Percentiles rank a stretch among this genome's conserved stretches.
phyloP scores from a whole-genome alignment of 2,888 invertebrate genomes.

The Vesta saturnalis region DNA sequence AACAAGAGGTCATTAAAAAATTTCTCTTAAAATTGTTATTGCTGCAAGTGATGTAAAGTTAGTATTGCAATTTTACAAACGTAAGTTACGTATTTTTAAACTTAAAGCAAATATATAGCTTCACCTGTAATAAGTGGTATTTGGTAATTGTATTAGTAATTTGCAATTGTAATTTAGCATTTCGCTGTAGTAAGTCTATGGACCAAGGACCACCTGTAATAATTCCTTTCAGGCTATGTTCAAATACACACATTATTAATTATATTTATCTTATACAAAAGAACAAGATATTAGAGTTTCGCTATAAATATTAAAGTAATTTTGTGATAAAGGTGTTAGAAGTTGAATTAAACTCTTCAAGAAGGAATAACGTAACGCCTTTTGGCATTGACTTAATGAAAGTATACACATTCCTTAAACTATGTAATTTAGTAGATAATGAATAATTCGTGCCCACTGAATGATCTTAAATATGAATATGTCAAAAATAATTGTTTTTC shows the following conservation, averaged over 20 bases:
- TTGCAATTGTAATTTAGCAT: background rate
- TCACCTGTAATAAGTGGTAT: background rate
- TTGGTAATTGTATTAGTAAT: background rate
- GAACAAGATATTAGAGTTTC: no score
- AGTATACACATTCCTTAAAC: background rate
- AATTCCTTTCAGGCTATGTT: no score
- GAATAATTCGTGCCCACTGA: background rate
- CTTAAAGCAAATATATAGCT: no score
- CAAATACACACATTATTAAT: background rate
- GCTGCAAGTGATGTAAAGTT: no score
- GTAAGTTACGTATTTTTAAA: no score
- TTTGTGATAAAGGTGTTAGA: background rate
- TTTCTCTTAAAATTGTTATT: no score
- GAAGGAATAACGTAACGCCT: no score
- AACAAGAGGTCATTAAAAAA: no score
- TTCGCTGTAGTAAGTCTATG: background rate
- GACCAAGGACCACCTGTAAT: background rate
- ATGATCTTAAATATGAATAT: background rate
- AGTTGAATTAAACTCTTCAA: background rate
- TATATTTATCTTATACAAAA: background rate
- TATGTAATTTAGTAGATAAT: slow-evolving; percentile 1
- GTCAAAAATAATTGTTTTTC: slow-evolving; percentile 16
- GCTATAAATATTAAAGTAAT: background rate
- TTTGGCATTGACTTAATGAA: background rate
- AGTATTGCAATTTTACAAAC: no score